Conservation (phyloP, 1,140 invertebrate genomes). For the Acromyrmex heyeri region DNA sequence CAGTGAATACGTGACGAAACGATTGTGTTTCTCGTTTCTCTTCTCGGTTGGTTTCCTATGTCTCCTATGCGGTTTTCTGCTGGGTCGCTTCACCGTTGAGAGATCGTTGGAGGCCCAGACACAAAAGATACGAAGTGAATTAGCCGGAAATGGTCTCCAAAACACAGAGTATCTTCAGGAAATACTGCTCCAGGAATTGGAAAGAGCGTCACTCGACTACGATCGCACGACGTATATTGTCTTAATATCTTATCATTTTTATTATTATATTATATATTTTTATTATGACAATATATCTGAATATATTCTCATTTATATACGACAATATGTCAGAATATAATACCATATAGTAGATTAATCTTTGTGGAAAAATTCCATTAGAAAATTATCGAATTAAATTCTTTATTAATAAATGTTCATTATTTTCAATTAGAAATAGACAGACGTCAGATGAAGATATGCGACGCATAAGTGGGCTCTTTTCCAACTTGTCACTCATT, state of each 20-base stretch:
- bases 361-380: not conserved
- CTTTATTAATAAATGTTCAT: not conserved
- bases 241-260: not conserved
- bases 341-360: not conserved
- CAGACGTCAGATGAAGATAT: constrained; percentile 25
- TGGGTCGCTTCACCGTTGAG: constrained; percentile 84
- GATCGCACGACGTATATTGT: constrained; percentile 34
- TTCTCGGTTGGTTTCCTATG: constrained; percentile 86
- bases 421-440: constrained; percentile 43
- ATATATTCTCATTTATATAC: not conserved
- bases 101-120: constrained; percentile 77
- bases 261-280: too few relatives aligned
- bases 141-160: constrained; percentile 80
- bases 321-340: not conserved
- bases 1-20: constrained; percentile 86
- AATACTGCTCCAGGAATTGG: constrained; percentile 73
- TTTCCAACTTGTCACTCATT: constrained; percentile 69
- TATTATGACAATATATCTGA: too few relatives aligned
- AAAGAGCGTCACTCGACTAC: constrained; percentile 70
- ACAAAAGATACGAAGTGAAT: constrained; percentile 75
- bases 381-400: not conserved
- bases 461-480: constrained; percentile 62
- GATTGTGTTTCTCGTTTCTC: constrained; percentile 86
- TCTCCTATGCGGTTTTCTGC: constrained; percentile 85
- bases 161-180: constrained; percentile 76